Evolutionary conservation across 2,797 vertebrate genomes (phyloP).

Genomic region (Xiphophorus birchmanni): DNA sequence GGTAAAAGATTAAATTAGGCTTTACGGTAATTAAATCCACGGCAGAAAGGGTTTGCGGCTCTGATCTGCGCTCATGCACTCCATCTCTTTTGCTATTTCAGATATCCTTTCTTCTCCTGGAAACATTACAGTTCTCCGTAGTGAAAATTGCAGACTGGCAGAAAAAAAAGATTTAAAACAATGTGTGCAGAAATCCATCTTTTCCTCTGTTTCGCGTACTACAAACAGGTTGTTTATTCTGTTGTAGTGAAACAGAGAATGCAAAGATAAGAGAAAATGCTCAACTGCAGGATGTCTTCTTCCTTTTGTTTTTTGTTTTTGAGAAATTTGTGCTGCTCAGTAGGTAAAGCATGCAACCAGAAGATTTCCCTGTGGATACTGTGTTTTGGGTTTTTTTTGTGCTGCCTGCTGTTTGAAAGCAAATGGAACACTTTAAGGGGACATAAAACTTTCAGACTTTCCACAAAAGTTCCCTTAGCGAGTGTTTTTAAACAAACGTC

Average conservation of each 20-base stretch:
- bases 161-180: background rate
- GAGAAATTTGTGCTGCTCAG: background rate
- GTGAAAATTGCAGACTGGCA: conserved; percentile 19
- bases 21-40: conserved; percentile 23
- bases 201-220: background rate
- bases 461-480: conserved; percentile 34
- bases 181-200: background rate
- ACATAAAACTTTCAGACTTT: conserved; percentile 20
- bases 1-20: conserved; percentile 32
- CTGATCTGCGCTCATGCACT: conserved; percentile 9
- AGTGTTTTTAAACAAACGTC: conserved; percentile 50
- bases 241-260: conserved; percentile 11
- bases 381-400: background rate
- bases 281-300: background rate
- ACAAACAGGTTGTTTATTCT: conserved; percentile 2
- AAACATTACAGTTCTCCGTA: conserved; percentile 25
- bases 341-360: background rate
- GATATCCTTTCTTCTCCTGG: conserved; percentile 25
- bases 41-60: conserved; percentile 34
- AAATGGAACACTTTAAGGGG: conserved; percentile 20
- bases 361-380: background rate
- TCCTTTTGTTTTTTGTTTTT: background rate
- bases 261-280: background rate
- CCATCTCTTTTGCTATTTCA: conserved; percentile 50
- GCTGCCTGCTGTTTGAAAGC: conserved; percentile 9